Conservation (phyloP, 2,888 invertebrate genomes). For the Gortyna flavago region DNA sequence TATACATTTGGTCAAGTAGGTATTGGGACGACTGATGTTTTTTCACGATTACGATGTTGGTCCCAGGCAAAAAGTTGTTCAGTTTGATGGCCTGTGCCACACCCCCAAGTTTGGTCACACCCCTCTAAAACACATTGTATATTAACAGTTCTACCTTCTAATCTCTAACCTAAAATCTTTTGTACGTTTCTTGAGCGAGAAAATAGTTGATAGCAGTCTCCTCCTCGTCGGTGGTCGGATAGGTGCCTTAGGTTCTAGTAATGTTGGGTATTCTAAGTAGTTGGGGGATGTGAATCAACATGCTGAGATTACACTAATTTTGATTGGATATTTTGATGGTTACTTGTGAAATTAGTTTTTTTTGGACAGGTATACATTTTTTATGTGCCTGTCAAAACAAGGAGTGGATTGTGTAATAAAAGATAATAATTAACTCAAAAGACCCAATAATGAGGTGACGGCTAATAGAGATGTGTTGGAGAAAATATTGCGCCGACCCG, state of each 20-base stretch:
- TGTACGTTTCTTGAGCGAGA: not conserved
- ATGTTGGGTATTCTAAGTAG: not conserved
- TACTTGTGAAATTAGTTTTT: not conserved
- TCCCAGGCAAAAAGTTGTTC: too few species aligned
- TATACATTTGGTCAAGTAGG: too few species aligned
- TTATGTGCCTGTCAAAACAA: not conserved
- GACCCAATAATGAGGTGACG: not conserved
- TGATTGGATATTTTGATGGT: not conserved
- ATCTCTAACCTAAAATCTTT: too few species aligned
- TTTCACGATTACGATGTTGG: too few species aligned
- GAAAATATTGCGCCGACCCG: not conserved
- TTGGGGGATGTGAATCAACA: constrained; percentile 25
- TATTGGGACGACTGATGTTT: too few species aligned
- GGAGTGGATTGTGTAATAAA: not conserved
- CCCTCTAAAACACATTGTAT: too few species aligned
- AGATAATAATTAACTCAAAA: not conserved
- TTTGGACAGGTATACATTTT: not conserved
- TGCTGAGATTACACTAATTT: constrained; percentile 2
- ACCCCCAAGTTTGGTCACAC: too few species aligned
- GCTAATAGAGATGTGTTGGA: not conserved
- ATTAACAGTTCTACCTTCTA: too few species aligned
- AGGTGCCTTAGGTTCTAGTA: not conserved
- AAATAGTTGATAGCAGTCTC: not conserved
- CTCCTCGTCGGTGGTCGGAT: not conserved
- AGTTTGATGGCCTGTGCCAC: too few species aligned